Conservation (phyloP, 2,113 vertebrate genomes). For the Perognathus longimembris region DNA sequence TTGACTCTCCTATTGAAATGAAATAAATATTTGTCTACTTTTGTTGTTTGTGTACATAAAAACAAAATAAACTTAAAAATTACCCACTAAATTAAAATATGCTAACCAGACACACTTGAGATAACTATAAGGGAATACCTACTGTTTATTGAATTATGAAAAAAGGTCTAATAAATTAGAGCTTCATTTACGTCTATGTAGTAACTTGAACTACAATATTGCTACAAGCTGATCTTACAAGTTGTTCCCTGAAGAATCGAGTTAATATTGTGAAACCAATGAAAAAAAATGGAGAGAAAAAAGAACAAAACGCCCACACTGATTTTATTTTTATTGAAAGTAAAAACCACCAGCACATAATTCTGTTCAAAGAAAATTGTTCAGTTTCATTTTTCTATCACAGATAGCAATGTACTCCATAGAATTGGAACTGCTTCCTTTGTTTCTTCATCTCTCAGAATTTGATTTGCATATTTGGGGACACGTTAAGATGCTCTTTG, state of each 20-base stretch:
- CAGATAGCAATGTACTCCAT: slow-evolving; percentile 51
- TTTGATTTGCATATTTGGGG: slow-evolving; percentile 66
- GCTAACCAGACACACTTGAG: not conserved
- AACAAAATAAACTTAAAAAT: slow-evolving; percentile 13
- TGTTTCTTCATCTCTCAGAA: slow-evolving; percentile 60
- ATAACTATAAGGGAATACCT: slow-evolving; percentile 7
- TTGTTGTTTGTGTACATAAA: slow-evolving; percentile 16
- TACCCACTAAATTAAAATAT: slow-evolving; percentile 30
- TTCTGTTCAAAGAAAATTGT: slow-evolving; percentile 59
- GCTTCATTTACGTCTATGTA: slow-evolving; percentile 66
- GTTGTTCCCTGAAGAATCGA: slow-evolving; percentile 70
- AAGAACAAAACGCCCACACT: slow-evolving; percentile 68
- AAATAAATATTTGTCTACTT: slow-evolving; percentile 2
- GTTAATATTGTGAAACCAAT: slow-evolving; percentile 71
- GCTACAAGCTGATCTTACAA: slow-evolving; percentile 76
- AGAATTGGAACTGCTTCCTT: slow-evolving; percentile 28
- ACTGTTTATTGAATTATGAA: slow-evolving; percentile 50
- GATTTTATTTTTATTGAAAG: slow-evolving; percentile 72
- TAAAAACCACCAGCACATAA: slow-evolving; percentile 58
- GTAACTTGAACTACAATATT: slow-evolving; percentile 73
- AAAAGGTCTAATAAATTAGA: slow-evolving; percentile 75
- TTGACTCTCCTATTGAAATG: not conserved
- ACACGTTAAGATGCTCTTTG: slow-evolving; percentile 60
- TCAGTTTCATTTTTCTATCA: slow-evolving; percentile 67
- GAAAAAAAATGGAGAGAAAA: slow-evolving; percentile 49